These are phyloP conservation scores for Austrolebias charrua DNA, from an alignment of 2,797 vertebrate species.

Conservation along the genomic window DNA sequence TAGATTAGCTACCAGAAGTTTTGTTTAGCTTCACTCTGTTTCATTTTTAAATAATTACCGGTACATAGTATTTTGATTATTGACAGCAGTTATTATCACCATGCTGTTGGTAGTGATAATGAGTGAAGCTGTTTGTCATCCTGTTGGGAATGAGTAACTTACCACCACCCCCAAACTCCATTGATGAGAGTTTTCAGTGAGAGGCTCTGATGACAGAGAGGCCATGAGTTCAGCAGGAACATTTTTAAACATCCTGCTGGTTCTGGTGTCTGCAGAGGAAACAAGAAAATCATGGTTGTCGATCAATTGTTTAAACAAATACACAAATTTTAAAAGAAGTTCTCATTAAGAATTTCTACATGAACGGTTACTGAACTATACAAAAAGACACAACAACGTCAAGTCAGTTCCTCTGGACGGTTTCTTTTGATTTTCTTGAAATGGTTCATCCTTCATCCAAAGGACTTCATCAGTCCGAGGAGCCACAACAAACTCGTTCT, in stretches of 20 bases:
- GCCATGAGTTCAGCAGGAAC: slow-evolving; percentile 83
- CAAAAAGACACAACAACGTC: too few species aligned
- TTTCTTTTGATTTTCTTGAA: too few species aligned
- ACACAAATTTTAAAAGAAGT: background rate
- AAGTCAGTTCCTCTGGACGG: too few species aligned
- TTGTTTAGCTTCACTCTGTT: background rate
- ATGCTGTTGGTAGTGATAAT: background rate
- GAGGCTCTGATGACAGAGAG: slow-evolving; percentile 74
- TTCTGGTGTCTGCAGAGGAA: slow-evolving; percentile 67
- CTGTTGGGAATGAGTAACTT: background rate
- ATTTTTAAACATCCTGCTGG: slow-evolving; percentile 82
- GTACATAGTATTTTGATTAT: too few species aligned
- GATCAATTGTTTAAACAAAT: background rate
- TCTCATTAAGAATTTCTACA: background rate
- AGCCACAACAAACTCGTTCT: too few species aligned
- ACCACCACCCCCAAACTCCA: slow-evolving; percentile 88
- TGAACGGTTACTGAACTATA: too few species aligned
- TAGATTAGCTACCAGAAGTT: too few species aligned
- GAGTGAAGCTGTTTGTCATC: background rate
- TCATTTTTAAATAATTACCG: too few species aligned
- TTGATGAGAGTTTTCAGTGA: slow-evolving; percentile 87
- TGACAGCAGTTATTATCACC: background rate
- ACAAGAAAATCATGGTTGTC: background rate
- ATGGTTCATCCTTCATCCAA: too few species aligned
- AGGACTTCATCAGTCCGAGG: too few species aligned